These are phyloP conservation scores for Syngnathus typhle DNA, from an alignment of 2,113 vertebrate genomes.

Conservation along the genomic window DNA sequence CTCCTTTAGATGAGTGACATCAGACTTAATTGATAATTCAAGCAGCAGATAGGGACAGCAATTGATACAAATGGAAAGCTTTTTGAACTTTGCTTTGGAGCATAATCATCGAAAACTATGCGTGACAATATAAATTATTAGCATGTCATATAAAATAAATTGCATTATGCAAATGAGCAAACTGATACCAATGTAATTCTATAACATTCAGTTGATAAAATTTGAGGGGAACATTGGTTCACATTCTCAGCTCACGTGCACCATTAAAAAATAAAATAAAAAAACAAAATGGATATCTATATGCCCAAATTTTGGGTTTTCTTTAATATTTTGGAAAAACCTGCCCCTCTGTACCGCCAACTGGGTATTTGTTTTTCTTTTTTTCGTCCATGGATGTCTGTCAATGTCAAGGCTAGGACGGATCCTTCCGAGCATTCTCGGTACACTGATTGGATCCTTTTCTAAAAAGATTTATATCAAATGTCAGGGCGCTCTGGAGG, in stretches of 20 bases:
- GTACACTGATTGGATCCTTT: slow-evolving; percentile 5
- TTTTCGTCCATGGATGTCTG: neutral
- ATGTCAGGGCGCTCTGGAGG: neutral
- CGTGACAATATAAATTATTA: neutral
- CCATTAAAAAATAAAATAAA: neutral
- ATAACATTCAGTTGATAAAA: neutral
- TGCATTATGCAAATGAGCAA: neutral
- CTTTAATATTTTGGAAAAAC: neutral
- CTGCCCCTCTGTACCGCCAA: neutral
- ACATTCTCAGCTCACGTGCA: neutral
- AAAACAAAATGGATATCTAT: neutral
- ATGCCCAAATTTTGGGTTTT: neutral
- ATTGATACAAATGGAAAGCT: slow-evolving; percentile 12
- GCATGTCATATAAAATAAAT: neutral
- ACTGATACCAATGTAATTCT: neutral
- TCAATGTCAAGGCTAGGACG: slow-evolving; percentile 1
- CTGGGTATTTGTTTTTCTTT: neutral
- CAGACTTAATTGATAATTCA: slow-evolving; percentile 37
- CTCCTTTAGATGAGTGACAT: slow-evolving; percentile 19
- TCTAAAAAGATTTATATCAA: slow-evolving; percentile 10
- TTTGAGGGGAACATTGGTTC: neutral
- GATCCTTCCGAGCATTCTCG: neutral
- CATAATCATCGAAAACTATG: neutral
- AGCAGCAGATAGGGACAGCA: slow-evolving; percentile 14
- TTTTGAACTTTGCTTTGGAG: neutral